Evolutionary conservation across 92 coral and sea anemone species (phyloP).

Genomic region (Meandrina meandrites): DNA sequence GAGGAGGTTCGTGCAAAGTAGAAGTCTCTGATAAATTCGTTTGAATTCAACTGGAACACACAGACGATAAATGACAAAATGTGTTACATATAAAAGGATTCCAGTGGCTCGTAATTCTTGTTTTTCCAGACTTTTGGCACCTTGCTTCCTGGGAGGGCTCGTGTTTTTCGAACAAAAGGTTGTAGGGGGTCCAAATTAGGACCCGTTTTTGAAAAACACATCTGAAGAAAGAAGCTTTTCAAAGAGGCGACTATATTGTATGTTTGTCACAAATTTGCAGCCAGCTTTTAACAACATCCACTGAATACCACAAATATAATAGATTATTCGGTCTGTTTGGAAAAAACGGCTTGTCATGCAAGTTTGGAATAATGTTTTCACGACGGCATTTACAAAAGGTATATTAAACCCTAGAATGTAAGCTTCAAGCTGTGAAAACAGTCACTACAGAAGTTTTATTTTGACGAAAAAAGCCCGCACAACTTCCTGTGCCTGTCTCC

Average conservation of each 20-base stretch:
- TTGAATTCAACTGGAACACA: background rate
- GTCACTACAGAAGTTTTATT: background rate
- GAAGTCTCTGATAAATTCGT: background rate
- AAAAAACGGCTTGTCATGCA: background rate
- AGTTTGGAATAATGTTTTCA: background rate
- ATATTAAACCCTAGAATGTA: background rate
- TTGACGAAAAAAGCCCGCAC: background rate
- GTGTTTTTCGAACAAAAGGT: background rate
- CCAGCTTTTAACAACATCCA: background rate
- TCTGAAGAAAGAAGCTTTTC: background rate
- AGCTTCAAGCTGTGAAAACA: background rate
- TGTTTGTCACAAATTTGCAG: background rate
- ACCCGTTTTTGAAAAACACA: background rate
- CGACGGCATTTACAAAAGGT: background rate
- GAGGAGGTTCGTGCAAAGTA: background rate
- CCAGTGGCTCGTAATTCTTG: background rate
- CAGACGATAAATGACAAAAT: background rate
- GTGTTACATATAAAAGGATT: background rate
- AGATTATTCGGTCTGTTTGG: background rate
- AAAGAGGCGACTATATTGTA: background rate
- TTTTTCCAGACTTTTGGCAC: background rate
- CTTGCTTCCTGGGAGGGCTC: constrained; percentile 22
- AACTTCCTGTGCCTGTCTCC: background rate
- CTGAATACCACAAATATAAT: background rate
- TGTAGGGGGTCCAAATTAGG: constrained; percentile 6